Evolutionary conservation across 2,113 vertebrate species (phyloP).

Genomic region (Eidolon helvum): DNA sequence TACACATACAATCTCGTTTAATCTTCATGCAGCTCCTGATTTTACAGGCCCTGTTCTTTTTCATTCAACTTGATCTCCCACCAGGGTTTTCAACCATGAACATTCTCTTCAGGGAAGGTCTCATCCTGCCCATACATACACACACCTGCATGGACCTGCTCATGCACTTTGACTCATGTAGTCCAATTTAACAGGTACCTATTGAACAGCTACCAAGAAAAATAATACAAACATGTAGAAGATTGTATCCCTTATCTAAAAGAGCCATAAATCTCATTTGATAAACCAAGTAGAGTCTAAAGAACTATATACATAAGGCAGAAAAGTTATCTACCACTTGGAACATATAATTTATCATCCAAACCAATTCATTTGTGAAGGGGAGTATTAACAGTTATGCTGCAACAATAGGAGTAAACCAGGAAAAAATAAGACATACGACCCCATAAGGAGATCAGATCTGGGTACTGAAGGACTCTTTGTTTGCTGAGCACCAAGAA

Average conservation of each 20-base stretch:
- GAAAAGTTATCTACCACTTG: neutral
- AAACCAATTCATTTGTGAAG: neutral
- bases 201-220: neutral
- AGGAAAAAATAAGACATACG: neutral
- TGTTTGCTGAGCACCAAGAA: neutral
- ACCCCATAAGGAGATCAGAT: neutral
- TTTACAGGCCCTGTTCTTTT: neutral
- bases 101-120: no score
- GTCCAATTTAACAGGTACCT: neutral
- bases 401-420: neutral
- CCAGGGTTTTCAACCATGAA: neutral
- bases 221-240: neutral
- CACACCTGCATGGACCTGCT: no score
- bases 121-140: neutral
- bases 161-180: neutral
- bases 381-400: neutral
- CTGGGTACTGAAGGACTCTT: neutral
- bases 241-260: neutral
- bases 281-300: neutral
- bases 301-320: neutral
- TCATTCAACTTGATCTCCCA: neutral
- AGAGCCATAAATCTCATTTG: neutral
- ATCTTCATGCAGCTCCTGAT: neutral
- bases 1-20: neutral
- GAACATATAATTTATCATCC: neutral